Evolutionary conservation across 2,797 vertebrate species (phyloP), one percentile per base, ranked within the genome.

Genomic region (Manis pentadactyla): DNA sequence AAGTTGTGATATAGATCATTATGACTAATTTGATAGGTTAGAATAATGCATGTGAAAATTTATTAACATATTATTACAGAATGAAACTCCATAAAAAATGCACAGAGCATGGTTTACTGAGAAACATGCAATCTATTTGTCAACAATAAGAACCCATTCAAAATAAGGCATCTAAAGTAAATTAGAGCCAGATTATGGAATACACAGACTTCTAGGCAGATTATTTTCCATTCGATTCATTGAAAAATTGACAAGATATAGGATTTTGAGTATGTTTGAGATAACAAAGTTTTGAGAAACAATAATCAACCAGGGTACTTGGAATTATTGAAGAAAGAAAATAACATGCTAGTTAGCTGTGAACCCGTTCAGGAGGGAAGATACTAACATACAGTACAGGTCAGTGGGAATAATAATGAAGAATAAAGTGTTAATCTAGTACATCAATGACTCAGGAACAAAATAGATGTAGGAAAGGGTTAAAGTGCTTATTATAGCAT

Each of bases 251-350:
- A 57, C 25, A n/a, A 25, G 5, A 29, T 34, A 42, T 5, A 75
- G 37, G 25, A 83, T 86, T 91, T 78, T 91, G 13, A 96, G 79
- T 42, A 37, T 92, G 11, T 9, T 87, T 83, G 5, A 90, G 42
- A 31, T 89, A 63, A 79, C 0, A 1, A 77, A 31, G 0, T 92
- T 75, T 29, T 69, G 25, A 83, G 11, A 64, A 93, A 61, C 4
- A 68, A 55, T 69, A 71, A 53, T 83, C 8, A 90, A 61, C 0
- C 14, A 46, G 1, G 18, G 13, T 53, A 53, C 21, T 79, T 61
- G 29, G 2, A 59, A 68, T 68, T 61, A 81, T 21, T 81, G 18
- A 83, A 0, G 8, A 74, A 78, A 18, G 10, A 71, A 90, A 90
- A 39, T 37, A 15, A 15, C 49, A 83, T 17, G 19, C 18, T 94